phyloP scores from a whole-genome alignment of 2,113 vertebrate genomes.

The Penelope pileata region DNA sequence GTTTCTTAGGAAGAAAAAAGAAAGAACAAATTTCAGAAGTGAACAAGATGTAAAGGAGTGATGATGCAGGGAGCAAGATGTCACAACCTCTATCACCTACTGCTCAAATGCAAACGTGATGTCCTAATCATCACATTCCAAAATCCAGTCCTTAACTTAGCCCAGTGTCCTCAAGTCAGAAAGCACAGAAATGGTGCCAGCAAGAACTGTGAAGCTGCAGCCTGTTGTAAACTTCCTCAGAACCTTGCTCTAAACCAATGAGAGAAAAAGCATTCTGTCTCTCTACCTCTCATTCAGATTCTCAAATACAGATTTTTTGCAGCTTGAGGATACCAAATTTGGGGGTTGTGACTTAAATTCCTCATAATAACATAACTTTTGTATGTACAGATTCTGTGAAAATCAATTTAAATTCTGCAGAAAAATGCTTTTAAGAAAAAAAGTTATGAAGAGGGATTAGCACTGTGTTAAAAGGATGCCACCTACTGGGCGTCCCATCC shows the following conservation, averaged over 20 bases:
- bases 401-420: neutral
- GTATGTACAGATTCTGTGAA: neutral
- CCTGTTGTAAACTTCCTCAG: neutral
- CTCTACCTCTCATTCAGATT: neutral
- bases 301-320: neutral
- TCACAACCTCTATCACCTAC: neutral
- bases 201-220: neutral
- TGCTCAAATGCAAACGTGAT: neutral
- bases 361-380: neutral
- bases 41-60: neutral
- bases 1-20: neutral
- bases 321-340: neutral
- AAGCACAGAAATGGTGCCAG: neutral
- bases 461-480: slow-evolving; percentile 75
- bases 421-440: neutral
- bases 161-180: neutral
- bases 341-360: neutral
- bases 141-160: neutral
- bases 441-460: neutral
- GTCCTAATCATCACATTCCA: neutral
- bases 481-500: slow-evolving; percentile 72
- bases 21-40: neutral
- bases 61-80: neutral
- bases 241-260: neutral
- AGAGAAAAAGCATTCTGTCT: neutral